A percentile compares a stretch with the other conserved stretches of the same genome.
Evolutionary conservation across 53 echinoderm and acorn worm genomes (phyloP).

Genomic region (Actinopyga echinites): DNA sequence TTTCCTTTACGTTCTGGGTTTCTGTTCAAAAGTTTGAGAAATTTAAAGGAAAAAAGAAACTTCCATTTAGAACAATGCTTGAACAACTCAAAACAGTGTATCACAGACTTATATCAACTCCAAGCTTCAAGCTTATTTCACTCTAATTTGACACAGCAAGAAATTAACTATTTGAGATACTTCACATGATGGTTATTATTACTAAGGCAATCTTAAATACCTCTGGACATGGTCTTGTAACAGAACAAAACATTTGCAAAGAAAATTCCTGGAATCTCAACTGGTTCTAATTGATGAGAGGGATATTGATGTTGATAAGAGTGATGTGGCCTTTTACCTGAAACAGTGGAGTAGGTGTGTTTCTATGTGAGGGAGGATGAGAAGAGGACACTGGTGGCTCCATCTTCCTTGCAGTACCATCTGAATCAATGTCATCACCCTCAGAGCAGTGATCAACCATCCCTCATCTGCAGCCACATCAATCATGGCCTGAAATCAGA

Average conservation of each 20-base stretch:
- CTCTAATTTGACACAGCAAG: no score
- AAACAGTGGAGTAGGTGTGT: constrained; percentile 59
- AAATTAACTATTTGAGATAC: no score
- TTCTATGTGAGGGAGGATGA: constrained; percentile 87
- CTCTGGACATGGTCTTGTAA: no score
- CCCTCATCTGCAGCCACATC: constrained; percentile 95
- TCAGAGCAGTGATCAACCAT: constrained; percentile 82
- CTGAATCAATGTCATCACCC: constrained; percentile 88
- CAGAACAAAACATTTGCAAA: no score
- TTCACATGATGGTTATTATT: no score
- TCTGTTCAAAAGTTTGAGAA: background rate
- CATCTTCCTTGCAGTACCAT: constrained; percentile 87
- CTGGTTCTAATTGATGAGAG: no score
- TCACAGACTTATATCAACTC: background rate
- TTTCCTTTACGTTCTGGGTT: constrained; percentile 43
- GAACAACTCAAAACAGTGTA: background rate
- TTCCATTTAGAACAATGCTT: background rate
- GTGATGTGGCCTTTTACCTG: constrained; percentile 40
- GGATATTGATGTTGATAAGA: no score
- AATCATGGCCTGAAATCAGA: constrained; percentile 82
- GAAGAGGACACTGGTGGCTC: constrained; percentile 80
- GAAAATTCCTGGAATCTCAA: no score
- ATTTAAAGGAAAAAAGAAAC: background rate
- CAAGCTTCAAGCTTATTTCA: no score
- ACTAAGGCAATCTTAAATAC: no score